These are phyloP conservation scores for Catharus fuscescens DNA, from an alignment of 2,113 vertebrate species.

Conservation along the genomic window DNA sequence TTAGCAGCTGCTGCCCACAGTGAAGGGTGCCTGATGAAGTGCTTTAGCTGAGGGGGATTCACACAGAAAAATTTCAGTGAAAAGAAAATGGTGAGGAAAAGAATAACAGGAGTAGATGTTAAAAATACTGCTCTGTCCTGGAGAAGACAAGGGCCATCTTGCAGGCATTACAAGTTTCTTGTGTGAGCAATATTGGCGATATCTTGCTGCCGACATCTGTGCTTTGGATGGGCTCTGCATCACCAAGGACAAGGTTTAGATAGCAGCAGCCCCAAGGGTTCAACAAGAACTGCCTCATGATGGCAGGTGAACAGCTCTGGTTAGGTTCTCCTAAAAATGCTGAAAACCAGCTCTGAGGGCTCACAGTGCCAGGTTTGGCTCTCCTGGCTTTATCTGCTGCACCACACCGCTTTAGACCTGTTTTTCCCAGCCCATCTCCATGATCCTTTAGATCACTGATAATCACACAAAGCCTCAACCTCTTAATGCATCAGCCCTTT, in stretches of 20 bases:
- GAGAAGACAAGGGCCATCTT: not conserved
- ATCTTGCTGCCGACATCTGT: not conserved
- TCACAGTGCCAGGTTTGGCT: not conserved
- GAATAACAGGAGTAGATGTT: not conserved
- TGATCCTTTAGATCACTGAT: not conserved
- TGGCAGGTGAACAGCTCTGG: not conserved
- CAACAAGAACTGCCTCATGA: not conserved
- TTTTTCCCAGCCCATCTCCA: not conserved
- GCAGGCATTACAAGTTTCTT: not conserved
- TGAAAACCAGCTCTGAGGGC: not conserved
- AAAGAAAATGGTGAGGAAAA: not conserved
- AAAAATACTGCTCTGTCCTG: not conserved
- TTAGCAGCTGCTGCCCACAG: not conserved
- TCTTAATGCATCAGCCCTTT: not conserved
- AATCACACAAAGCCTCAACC: not conserved
- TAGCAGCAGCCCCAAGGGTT: not conserved
- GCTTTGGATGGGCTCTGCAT: not conserved
- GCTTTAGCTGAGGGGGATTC: not conserved
- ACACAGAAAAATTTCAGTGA: not conserved
- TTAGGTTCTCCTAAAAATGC: not conserved
- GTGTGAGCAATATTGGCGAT: not conserved
- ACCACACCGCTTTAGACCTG: not conserved
- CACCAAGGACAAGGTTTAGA: not conserved
- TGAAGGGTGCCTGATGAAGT: not conserved
- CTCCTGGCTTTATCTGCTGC: not conserved